Conservation (phyloP, 2,797 vertebrate species). For the Glyptemys insculpta region DNA sequence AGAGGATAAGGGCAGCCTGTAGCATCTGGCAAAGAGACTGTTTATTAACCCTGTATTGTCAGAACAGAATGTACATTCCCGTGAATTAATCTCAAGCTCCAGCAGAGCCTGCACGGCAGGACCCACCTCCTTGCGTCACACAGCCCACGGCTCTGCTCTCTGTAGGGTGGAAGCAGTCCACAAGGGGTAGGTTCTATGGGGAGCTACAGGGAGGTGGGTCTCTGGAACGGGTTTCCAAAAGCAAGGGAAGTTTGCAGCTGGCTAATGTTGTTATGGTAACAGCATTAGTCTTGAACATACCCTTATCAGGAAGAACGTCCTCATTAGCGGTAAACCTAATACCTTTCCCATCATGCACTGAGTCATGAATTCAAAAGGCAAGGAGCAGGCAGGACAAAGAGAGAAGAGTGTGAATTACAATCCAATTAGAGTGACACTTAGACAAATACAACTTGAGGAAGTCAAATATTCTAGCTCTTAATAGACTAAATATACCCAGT, state of each 20-base stretch:
- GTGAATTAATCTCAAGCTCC: not conserved
- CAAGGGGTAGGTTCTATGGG: conserved; percentile 1
- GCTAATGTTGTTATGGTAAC: conserved; percentile 66
- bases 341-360: conserved; percentile 98
- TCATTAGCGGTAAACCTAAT: conserved; percentile 96
- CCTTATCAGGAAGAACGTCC: conserved; percentile 93
- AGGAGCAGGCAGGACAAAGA: conserved; percentile 80
- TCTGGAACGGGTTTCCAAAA: conserved; percentile 55
- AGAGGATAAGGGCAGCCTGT: not conserved
- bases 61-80: conserved; percentile 4
- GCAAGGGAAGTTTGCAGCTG: conserved; percentile 21
- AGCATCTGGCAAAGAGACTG: conserved; percentile 4
- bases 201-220: not conserved
- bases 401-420: conserved; percentile 76
- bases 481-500: conserved; percentile 8
- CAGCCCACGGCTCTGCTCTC: not conserved
- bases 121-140: not conserved
- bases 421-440: conserved; percentile 31
- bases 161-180: not conserved
- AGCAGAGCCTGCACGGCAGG: conserved; percentile 35
- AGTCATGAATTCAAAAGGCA: conserved; percentile 85
- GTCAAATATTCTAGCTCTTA: conserved; percentile 35
- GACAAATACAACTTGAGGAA: conserved; percentile 12
- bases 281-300: conserved; percentile 86
- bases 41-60: not conserved